A percentile compares a stretch with the other conserved stretches of the same genome.
Conservation (phyloP, 2,888 invertebrate species). For the Oscheius sp. region DNA sequence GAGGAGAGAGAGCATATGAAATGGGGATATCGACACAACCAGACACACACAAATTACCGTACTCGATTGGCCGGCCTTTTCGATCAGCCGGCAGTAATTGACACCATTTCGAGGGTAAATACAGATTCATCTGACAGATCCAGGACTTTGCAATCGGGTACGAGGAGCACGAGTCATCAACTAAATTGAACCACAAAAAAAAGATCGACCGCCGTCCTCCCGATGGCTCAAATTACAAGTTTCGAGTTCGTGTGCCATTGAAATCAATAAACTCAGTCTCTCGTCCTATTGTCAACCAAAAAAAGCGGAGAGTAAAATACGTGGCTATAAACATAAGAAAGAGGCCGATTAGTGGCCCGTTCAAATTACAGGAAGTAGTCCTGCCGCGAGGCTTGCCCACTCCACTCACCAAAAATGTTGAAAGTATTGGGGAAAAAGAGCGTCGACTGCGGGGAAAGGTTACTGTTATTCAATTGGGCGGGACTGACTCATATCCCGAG, state of each 20-base stretch:
- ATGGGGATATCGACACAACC: neutral
- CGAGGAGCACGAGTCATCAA: too few species aligned
- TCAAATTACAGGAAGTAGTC: too few species aligned
- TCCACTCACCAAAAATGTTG: too few species aligned
- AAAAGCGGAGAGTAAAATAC: too few species aligned
- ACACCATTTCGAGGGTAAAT: neutral
- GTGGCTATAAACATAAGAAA: too few species aligned
- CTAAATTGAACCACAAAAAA: neutral
- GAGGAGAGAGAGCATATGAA: slow-evolving; percentile 26
- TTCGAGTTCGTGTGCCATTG: too few species aligned
- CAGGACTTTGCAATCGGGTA: too few species aligned
- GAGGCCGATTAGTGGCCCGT: too few species aligned
- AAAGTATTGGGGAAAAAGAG: too few species aligned
- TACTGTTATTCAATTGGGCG: neutral
- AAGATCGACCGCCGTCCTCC: neutral
- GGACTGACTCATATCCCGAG: neutral
- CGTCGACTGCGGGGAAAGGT: neutral
- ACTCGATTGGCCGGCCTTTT: neutral
- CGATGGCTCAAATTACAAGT: neutral
- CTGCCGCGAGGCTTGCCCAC: too few species aligned
- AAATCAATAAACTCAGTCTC: too few species aligned
- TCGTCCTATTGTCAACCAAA: too few species aligned
- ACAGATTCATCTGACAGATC: neutral
- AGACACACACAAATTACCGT: slow-evolving; percentile 28
- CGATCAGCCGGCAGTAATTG: slow-evolving; percentile 5